Base-by-base conservation (phyloP, 2,797 vertebrate genomes). In the Periparus ater region DNA sequence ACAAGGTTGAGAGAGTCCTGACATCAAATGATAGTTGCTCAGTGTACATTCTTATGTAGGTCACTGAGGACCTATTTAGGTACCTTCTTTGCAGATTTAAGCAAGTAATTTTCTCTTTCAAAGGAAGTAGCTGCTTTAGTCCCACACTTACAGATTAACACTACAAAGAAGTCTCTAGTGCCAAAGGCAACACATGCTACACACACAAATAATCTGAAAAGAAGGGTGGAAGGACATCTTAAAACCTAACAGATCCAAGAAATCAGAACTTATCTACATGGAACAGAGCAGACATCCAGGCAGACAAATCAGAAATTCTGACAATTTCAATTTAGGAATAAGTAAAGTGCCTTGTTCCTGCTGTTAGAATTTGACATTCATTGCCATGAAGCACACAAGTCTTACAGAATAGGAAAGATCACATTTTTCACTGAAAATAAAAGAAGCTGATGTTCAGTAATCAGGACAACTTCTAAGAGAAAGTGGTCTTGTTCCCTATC, bases 61-160 rank as follows among this genome's bases (percentile, higher is more conserved):
- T 74, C 83, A 80, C 42, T 54, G 21, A 30, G 30, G 42, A 84
- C 34, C 79, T 77, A 85, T 74, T 42, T 67, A 83, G 82, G 73
- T 65, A 84, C 76, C 13, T 81, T 60, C 60, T 82, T 58, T 53
- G 40, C 65, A 86, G 58, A 91, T 78, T 93, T 81, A 85, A 94
- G 62, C 51, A 94, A 73, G 45, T 76, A 85, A 93, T 87, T 93
- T 85, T 45, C 34, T 84, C 27, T 88, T 94, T 86, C 79, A 88
- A 92, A 91, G 53, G 50, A 89, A 89, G 10, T 48, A 75, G 32
- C 73, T 73, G 79, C 51, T 77, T 93, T 86, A 92, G 71, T 72
- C 87, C 48, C 60, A 48, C 25, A 47, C 26, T 81, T 84, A 51
- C 23, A 91, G 73, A 86, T 88, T 86, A 88, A 84, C 63, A 72